Base-by-base conservation (phyloP, 2,797 vertebrate species). In the Megaceryle alcyon region DNA sequence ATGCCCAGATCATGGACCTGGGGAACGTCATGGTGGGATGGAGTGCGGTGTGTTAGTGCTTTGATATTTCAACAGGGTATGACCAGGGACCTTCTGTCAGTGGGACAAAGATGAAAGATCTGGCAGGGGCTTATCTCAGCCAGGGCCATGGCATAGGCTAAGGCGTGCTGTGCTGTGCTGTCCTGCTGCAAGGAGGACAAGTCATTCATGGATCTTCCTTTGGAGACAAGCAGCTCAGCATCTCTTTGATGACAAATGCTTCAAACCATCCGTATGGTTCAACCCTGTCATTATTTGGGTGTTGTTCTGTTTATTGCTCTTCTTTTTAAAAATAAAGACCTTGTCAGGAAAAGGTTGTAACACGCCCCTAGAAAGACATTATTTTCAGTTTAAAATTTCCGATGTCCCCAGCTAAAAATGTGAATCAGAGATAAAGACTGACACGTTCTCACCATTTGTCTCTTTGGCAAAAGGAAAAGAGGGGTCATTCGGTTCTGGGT, bases 381-480 rank as follows among this genome's bases (percentile, higher is more conserved):
- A 90, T 93, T 97, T 97, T 91, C 88, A 54, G 59, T 80, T 91
- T 61, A 82, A 96, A 91, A 94, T 97, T 97, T 97, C 95, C 96
- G 88, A 94, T 91, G 92, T 92, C 89, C 80, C 79, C 79, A 90
- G 71, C 82, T 95, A 94, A 95, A 96, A 96, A 93, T n/a, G 56
- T 73, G 72, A 43, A 17, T 63, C 1, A 2, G 82, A 95, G 96
- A 97, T 96, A 97, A 96, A 81, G 82, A 57, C 88, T 93, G 94
- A 92, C 93, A 63, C 0, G 18, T 95, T 97, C 97, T 96, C 96
- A 96, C 94, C 77, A 92, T 97, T 96, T 96, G 66, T 96, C 78
- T 97, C 89, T 82, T 92, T 76, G 60, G 84, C 93, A 94, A 82
- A 97, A 98, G 97, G 98, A 97, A 97, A 97, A 96, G 95, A 94